Evolutionary conservation across 2,888 invertebrate genomes (phyloP).

Genomic region (Chymomyza procnemis): DNA sequence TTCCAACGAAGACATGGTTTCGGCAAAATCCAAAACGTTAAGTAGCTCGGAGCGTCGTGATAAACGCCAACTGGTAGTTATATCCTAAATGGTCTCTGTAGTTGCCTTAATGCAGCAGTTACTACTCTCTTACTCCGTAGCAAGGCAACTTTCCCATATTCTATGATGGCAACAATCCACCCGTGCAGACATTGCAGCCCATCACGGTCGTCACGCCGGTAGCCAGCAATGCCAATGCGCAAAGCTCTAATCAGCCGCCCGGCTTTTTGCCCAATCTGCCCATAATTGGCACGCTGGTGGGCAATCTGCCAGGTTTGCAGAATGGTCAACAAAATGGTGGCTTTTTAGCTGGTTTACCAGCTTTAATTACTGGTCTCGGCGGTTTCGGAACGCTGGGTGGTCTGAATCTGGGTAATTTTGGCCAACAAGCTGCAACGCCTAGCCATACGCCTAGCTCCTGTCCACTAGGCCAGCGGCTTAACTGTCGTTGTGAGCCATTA

Average conservation of each 20-base stretch:
- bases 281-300: slow-evolving; percentile 61
- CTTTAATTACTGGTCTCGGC: slow-evolving; percentile 40
- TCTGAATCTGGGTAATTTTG: slow-evolving; percentile 46
- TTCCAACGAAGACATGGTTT: background rate
- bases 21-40: background rate
- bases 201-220: slow-evolving; percentile 55
- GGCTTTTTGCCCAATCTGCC: slow-evolving; percentile 62
- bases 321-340: slow-evolving; percentile 9
- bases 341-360: slow-evolving; percentile 33
- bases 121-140: background rate
- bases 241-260: slow-evolving; percentile 29
- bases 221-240: slow-evolving; percentile 35
- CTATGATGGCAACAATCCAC: slow-evolving; percentile 37
- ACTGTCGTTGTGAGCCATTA: slow-evolving; percentile 64
- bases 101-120: background rate
- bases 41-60: slow-evolving; percentile 23
- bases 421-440: slow-evolving; percentile 21
- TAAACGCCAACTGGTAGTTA: slow-evolving; percentile 53
- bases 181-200: slow-evolving; percentile 35
- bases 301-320: slow-evolving; percentile 46
- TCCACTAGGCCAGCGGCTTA: slow-evolving; percentile 55
- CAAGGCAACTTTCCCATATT: slow-evolving; percentile 41
- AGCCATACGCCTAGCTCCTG: slow-evolving; percentile 37
- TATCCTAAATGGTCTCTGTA: background rate
- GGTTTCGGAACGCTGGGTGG: slow-evolving; percentile 42